A percentile compares a stretch with the other conserved stretches of the same genome.
These are phyloP conservation scores for Ceratosolen solmsi DNA, from an alignment of 1,140 invertebrate genomes.

Conservation along the genomic window DNA sequence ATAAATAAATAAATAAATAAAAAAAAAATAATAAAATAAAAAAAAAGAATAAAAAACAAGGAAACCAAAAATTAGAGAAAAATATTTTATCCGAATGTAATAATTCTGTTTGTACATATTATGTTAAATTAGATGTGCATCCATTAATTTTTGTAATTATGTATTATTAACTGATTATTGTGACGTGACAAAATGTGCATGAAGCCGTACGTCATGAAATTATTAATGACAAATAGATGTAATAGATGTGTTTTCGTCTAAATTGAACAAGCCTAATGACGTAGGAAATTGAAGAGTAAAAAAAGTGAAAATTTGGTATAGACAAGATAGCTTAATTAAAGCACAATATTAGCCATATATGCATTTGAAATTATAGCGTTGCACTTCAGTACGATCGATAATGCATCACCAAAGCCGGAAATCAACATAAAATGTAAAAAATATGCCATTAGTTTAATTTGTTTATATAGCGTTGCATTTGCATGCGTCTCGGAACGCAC, in stretches of 20 bases:
- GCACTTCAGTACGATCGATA: slow-evolving; percentile 48
- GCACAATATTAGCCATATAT: slow-evolving; percentile 29
- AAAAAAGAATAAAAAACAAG: no score
- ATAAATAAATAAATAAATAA: slow-evolving; percentile 13
- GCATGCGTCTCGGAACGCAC: slow-evolving; percentile 40
- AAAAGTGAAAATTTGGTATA: slow-evolving; percentile 2
- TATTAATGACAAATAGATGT: slow-evolving; percentile 18
- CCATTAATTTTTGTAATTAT: slow-evolving; percentile 26
- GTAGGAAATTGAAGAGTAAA: slow-evolving; percentile 1
- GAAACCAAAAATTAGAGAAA: no score
- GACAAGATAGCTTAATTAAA: slow-evolving; percentile 1
- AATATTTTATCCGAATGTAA: no score
- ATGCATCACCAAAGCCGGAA: slow-evolving; percentile 23
- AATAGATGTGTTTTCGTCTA: slow-evolving; percentile 7
- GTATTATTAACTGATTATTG: slow-evolving; percentile 34
- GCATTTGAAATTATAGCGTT: slow-evolving; percentile 34
- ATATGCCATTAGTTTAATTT: slow-evolving; percentile 27
- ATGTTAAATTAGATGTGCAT: slow-evolving; percentile 33
- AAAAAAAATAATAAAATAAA: slow-evolving; percentile 12
- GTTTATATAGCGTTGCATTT: slow-evolving; percentile 39
- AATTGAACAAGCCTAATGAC: background rate
- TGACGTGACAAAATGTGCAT: slow-evolving; percentile 46
- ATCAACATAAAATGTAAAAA: slow-evolving; percentile 26
- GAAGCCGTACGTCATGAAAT: slow-evolving; percentile 27
- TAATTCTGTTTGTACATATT: slow-evolving; percentile 3